Conservation (phyloP, 1,140 invertebrate genomes). For the Aplysia californica region DNA sequence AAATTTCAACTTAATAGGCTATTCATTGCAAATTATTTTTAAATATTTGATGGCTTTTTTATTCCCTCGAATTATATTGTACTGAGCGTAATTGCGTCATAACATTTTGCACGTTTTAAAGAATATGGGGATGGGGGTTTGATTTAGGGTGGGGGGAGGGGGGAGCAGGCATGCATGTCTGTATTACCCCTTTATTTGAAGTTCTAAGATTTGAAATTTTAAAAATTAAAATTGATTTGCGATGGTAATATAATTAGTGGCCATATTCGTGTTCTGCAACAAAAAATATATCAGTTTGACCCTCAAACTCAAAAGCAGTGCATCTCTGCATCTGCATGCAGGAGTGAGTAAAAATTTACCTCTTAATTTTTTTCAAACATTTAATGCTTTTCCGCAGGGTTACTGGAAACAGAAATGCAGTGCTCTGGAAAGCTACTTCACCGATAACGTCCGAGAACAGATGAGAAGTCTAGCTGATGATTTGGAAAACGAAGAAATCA, state of each 20-base stretch:
- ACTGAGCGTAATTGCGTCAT: no score
- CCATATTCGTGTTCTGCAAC: neutral
- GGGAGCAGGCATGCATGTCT: no score
- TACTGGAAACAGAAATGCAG: constrained; percentile 59
- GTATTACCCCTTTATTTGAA: neutral
- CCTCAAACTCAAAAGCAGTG: neutral
- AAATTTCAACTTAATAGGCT: no score
- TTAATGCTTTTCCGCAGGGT: constrained; percentile 39
- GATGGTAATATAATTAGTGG: neutral
- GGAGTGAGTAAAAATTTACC: no score
- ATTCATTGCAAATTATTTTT: no score
- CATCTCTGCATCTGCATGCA: no score
- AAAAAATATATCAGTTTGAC: neutral
- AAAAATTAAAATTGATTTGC: neutral
- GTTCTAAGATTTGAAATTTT: neutral
- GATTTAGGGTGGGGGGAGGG: no score
- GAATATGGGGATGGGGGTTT: no score
- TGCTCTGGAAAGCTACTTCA: constrained; percentile 41
- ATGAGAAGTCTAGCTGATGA: constrained; percentile 42
- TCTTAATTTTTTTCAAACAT: neutral
- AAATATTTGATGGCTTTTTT: no score
- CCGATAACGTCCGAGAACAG: constrained; percentile 36
- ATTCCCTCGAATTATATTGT: no score
- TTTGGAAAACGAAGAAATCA: constrained; percentile 47
- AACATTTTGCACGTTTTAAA: no score